phyloP scores from a whole-genome alignment of 2,888 invertebrate genomes.

The Auanema sp. region DNA sequence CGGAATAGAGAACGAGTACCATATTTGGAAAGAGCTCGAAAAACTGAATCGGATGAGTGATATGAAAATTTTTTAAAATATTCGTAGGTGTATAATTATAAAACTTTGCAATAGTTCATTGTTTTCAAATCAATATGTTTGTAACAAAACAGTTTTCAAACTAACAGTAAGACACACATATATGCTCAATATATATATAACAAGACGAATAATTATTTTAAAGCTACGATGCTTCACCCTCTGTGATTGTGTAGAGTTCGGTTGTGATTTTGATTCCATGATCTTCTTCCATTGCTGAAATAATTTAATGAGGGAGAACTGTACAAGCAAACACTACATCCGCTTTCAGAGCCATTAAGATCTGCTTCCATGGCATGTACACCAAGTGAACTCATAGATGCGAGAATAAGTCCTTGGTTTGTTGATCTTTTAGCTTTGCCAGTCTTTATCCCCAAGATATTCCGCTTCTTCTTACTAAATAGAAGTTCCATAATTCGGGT shows the following conservation, averaged over 20 bases:
- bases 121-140: no score
- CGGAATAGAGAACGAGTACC: no score
- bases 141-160: no score
- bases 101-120: no score
- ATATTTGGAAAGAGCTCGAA: no score
- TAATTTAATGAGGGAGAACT: no score
- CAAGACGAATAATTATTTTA: no score
- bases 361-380: conserved; percentile 31
- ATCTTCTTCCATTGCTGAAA: neutral
- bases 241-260: conserved; percentile 1
- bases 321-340: neutral
- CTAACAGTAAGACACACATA: no score
- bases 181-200: no score
- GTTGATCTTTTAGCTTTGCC: conserved; percentile 29
- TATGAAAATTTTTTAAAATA: no score
- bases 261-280: neutral
- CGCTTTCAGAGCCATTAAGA: conserved; percentile 22
- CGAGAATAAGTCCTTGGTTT: conserved; percentile 39
- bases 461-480: conserved; percentile 27
- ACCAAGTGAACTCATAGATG: conserved; percentile 41
- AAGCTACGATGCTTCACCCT: neutral
- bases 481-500: neutral
- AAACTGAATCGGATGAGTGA: no score
- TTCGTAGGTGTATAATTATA: no score
- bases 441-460: conserved; percentile 29